These are phyloP conservation scores for Nycticorax nycticorax DNA, from an alignment of 2,113 vertebrate genomes.

Conservation along the genomic window DNA sequence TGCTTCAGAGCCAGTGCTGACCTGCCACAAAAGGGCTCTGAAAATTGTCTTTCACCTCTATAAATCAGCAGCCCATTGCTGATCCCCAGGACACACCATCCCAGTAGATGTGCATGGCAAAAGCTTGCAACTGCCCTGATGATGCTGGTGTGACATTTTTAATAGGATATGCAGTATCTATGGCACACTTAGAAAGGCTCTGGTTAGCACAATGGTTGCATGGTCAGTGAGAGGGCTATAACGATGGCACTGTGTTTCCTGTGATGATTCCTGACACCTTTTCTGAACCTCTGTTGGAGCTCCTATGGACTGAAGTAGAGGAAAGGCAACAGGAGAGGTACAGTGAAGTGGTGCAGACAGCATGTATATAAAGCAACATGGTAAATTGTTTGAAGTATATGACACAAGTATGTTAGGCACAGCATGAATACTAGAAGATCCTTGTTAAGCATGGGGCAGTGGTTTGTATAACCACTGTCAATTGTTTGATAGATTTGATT, in stretches of 20 bases:
- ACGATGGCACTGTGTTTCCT: not conserved
- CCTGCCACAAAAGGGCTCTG: not conserved
- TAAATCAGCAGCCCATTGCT: not conserved
- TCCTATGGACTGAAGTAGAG: not conserved
- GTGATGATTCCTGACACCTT: not conserved
- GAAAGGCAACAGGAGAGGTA: not conserved
- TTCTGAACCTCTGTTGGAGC: rapidly evolving
- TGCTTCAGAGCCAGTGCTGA: not conserved
- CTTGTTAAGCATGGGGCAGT: not conserved
- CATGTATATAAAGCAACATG: not conserved
- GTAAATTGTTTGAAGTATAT: not conserved
- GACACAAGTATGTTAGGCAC: not conserved
- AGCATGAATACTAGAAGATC: not conserved
- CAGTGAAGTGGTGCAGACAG: not conserved
- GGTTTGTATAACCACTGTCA: not conserved
- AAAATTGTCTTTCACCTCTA: not conserved
- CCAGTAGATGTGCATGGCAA: not conserved
- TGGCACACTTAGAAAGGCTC: not conserved
- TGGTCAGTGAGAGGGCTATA: not conserved
- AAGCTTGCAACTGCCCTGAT: not conserved
- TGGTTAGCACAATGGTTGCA: not conserved
- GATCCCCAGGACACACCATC: not conserved
- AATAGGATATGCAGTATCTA: not conserved
- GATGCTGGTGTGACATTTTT: not conserved
- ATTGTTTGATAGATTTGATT: not conserved